Percentiles rank a stretch among this genome's conserved stretches.
phyloP scores from a whole-genome alignment of 2,797 vertebrate species.

The Melanotaenia boesemani region DNA sequence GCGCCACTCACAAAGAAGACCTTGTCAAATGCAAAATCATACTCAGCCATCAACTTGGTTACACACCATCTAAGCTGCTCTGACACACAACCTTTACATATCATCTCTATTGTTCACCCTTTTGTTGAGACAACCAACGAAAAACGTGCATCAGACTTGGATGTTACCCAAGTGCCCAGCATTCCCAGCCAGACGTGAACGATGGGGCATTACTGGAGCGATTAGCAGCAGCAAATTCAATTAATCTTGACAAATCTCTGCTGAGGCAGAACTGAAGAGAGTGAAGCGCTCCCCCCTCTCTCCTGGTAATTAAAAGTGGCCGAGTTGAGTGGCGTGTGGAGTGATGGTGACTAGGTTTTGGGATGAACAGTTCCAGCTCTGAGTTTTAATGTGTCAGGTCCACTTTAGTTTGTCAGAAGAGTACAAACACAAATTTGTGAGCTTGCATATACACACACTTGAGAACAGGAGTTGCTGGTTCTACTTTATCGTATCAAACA shows the following conservation, averaged over 20 bases:
- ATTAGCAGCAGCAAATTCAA: slow-evolving; percentile 86
- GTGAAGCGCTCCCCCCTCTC: slow-evolving; percentile 63
- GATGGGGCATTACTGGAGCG: slow-evolving; percentile 80
- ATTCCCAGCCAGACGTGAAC: slow-evolving; percentile 75
- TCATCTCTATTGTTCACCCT: slow-evolving; percentile 58
- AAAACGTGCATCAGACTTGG: slow-evolving; percentile 57
- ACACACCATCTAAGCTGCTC: slow-evolving; percentile 44
- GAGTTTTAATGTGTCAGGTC: slow-evolving; percentile 75
- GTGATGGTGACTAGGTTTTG: slow-evolving; percentile 71
- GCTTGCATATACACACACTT: background rate
- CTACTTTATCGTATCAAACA: slow-evolving; percentile 78
- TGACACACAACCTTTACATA: slow-evolving; percentile 57
- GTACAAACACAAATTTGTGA: slow-evolving; percentile 50
- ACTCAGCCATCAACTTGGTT: slow-evolving; percentile 46
- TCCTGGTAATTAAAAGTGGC: slow-evolving; percentile 85
- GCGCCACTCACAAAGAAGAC: slow-evolving; percentile 53
- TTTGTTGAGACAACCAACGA: slow-evolving; percentile 50
- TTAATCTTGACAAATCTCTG: slow-evolving; percentile 87
- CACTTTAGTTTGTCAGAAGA: slow-evolving; percentile 70
- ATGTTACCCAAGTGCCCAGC: slow-evolving; percentile 62
- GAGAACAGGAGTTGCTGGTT: slow-evolving; percentile 76
- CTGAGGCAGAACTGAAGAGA: slow-evolving; percentile 81
- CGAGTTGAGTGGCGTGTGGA: slow-evolving; percentile 74
- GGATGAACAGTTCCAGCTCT: slow-evolving; percentile 67
- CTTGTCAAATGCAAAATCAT: slow-evolving; percentile 62